Evolutionary conservation across 2,113 vertebrate species (phyloP).

Genomic region (Notarius quadriscutis): DNA sequence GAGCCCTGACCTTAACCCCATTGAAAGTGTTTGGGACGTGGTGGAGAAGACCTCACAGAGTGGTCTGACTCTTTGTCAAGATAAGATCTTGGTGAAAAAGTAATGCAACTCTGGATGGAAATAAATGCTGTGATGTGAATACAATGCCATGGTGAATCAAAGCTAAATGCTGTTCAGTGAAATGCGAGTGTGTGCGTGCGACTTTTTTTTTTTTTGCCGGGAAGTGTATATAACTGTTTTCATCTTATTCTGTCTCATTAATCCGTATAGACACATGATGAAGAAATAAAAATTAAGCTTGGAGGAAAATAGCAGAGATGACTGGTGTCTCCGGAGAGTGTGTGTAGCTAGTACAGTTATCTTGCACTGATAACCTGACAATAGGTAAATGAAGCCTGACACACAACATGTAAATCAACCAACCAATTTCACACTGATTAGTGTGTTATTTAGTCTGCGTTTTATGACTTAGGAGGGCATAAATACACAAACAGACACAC

Average conservation of each 20-base stretch:
- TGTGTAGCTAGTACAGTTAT: neutral
- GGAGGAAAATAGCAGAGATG: neutral
- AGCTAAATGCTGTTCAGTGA: no score
- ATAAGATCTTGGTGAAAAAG: no score
- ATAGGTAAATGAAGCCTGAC: neutral
- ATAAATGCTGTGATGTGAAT: no score
- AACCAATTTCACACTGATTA: neutral
- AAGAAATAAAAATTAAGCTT: neutral
- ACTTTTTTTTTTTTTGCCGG: no score
- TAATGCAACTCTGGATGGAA: no score
- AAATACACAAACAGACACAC: neutral
- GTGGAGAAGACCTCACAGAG: no score
- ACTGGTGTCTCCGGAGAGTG: neutral
- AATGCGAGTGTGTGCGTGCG: no score
- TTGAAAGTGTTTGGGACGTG: no score
- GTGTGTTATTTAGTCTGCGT: neutral
- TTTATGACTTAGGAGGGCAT: neutral
- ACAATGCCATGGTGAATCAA: no score
- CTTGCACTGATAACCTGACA: neutral
- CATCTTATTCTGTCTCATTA: neutral
- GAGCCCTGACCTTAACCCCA: no score
- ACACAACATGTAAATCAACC: neutral
- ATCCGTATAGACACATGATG: neutral
- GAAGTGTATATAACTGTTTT: no score
- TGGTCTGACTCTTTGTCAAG: no score